phyloP scores from a whole-genome alignment of 2,888 invertebrate genomes.

The Panzeria rudis region DNA sequence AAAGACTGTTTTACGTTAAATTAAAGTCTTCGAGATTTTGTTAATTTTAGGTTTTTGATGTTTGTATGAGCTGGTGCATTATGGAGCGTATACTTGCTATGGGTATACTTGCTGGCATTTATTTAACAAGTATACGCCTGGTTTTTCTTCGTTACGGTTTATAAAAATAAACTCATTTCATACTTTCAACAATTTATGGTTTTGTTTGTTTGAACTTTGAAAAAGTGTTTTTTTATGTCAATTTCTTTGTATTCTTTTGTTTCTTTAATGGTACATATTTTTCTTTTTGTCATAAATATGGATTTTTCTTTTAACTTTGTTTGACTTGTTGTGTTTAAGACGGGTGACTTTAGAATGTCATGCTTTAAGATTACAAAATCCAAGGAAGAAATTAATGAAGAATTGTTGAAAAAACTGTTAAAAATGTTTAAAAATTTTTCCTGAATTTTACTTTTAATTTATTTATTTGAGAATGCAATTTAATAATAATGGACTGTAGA shows the following conservation, averaged over 20 bases:
- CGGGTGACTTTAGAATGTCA: not conserved
- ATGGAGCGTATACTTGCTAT: conserved; percentile 41
- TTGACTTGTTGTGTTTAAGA: not conserved
- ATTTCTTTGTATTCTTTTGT: not conserved
- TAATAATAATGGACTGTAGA: too few species aligned
- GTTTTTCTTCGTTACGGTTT: not conserved
- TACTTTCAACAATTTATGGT: conserved; percentile 4
- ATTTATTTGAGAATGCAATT: too few species aligned
- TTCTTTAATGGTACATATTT: not conserved
- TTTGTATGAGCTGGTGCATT: not conserved
- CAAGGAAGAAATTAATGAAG: too few species aligned
- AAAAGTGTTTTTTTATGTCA: conserved; percentile 5
- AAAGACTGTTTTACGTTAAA: not conserved
- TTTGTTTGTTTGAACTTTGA: conserved; percentile 17
- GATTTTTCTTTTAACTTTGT: not conserved
- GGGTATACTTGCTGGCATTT: not conserved
- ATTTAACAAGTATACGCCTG: conserved; percentile 49
- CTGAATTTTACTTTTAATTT: too few species aligned
- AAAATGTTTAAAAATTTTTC: too few species aligned
- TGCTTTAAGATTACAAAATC: not conserved
- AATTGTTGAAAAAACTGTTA: too few species aligned
- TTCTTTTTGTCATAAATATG: not conserved
- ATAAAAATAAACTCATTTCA: not conserved
- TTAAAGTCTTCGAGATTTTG: too few species aligned
- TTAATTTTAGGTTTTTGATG: conserved; percentile 1